Evolutionary conservation across 2,888 invertebrate genomes (phyloP).

Genomic region (Helleia helle): DNA sequence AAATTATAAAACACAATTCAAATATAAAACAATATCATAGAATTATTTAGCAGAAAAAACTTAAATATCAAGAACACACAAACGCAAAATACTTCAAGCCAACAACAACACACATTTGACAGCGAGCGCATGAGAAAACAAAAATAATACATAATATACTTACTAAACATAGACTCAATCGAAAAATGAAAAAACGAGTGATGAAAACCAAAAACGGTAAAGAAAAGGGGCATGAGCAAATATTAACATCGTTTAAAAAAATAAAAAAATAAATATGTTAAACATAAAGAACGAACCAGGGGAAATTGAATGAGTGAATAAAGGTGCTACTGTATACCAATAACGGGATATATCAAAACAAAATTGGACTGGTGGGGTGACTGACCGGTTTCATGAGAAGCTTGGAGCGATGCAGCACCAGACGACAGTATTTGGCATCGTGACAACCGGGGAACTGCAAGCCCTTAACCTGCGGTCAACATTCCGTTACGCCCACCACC

Average conservation of each 20-base stretch:
- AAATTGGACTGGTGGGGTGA: conserved; percentile 37
- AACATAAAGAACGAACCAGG: conserved; percentile 14
- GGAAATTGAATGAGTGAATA: background rate
- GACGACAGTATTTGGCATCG: conserved; percentile 95
- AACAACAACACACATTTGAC: conserved; percentile 9
- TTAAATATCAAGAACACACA: background rate
- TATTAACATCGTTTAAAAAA: conserved; percentile 4
- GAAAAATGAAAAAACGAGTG: conserved; percentile 6
- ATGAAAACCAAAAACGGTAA: conserved; percentile 6
- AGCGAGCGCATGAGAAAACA: conserved; percentile 6
- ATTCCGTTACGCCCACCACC: conserved; percentile 26
- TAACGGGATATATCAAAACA: background rate
- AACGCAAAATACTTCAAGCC: conserved; percentile 9
- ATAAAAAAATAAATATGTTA: conserved; percentile 3
- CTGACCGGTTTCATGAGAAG: conserved; percentile 97
- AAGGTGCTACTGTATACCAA: conserved; percentile 2
- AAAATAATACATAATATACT: background rate
- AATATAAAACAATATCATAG: background rate
- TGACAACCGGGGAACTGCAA: conserved; percentile 96
- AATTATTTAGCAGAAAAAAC: background rate
- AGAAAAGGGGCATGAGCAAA: conserved; percentile 1
- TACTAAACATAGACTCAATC: background rate
- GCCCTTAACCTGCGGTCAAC: conserved; percentile 90
- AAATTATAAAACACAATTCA: no score
- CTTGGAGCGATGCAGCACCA: conserved; percentile 97